These are phyloP conservation scores for Neosalanx taihuensis DNA, from an alignment of 2,797 vertebrate genomes.

Conservation along the genomic window DNA sequence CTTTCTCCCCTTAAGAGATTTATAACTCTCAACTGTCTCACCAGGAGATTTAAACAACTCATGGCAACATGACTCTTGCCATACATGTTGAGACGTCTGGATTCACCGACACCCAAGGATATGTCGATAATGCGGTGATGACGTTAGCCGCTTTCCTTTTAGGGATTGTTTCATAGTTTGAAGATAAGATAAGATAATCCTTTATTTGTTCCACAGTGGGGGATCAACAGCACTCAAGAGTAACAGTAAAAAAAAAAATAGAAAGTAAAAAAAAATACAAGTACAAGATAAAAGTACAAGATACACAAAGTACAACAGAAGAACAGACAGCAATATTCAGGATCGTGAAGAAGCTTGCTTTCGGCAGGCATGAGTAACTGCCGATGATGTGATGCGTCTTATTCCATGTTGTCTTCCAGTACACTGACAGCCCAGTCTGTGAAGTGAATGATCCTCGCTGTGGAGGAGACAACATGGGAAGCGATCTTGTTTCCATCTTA, in stretches of 20 bases:
- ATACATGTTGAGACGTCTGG: background rate
- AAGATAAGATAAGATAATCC: background rate
- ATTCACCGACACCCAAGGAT: conserved; percentile 5
- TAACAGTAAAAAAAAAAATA: too few species aligned
- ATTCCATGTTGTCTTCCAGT: background rate
- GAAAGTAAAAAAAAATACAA: too few species aligned
- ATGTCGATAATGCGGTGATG: background rate
- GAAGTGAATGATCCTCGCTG: background rate
- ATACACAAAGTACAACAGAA: too few species aligned
- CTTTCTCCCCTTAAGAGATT: conserved; percentile 8
- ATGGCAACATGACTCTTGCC: background rate
- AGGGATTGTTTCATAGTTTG: conserved; percentile 5
- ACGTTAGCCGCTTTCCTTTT: background rate
- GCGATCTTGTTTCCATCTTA: background rate
- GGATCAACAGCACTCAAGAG: too few species aligned
- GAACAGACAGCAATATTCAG: conserved; percentile 2
- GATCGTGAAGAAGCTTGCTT: conserved; percentile 1
- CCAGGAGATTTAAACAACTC: conserved; percentile 6
- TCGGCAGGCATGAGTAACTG: background rate
- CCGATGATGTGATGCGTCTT: background rate
- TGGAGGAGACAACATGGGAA: background rate
- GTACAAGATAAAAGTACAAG: too few species aligned
- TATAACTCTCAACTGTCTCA: background rate
- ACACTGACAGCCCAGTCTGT: background rate
- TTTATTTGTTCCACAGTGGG: too few species aligned